These are phyloP conservation scores for Oreochromis grahami DNA, from an alignment of 2,797 vertebrate genomes.

Conservation along the genomic window DNA sequence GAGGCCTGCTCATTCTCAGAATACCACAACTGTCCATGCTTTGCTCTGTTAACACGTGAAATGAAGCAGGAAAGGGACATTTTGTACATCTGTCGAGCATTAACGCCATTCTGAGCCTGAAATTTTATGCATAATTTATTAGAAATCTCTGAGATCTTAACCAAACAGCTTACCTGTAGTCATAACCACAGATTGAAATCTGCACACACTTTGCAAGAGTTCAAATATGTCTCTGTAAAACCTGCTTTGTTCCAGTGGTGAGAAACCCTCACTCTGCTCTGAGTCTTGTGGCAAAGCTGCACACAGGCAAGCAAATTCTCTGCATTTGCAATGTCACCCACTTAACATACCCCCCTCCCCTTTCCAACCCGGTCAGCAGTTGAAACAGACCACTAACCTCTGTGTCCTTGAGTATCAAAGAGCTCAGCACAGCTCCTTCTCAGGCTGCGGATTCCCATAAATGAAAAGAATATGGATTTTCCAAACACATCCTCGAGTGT, in stretches of 20 bases:
- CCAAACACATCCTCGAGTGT: conserved; percentile 18
- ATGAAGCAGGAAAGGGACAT: background rate
- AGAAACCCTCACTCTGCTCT: conserved; percentile 37
- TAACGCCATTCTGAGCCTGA: background rate
- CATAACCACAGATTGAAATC: background rate
- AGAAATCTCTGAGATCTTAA: background rate
- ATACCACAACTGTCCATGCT: conserved; percentile 7
- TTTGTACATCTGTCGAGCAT: background rate
- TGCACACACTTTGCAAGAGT: background rate
- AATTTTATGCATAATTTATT: background rate
- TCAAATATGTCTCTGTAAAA: conserved; percentile 2
- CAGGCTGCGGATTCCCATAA: conserved; percentile 38
- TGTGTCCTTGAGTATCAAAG: conserved; percentile 48
- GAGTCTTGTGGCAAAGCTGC: conserved; percentile 55
- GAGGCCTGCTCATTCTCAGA: conserved; percentile 20
- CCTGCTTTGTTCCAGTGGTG: conserved; percentile 26
- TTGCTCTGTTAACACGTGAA: conserved; percentile 16
- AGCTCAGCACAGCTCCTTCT: conserved; percentile 14
- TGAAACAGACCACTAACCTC: conserved; percentile 56
- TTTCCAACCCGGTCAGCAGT: conserved; percentile 41
- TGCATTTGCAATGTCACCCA: conserved; percentile 64
- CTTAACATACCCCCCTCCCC: conserved; percentile 62
- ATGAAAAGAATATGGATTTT: conserved; percentile 48
- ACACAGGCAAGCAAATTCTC: conserved; percentile 63
- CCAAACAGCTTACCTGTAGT: background rate